Conservation (phyloP, 2,797 vertebrate genomes). For the Hapalemur alaotrensis region DNA sequence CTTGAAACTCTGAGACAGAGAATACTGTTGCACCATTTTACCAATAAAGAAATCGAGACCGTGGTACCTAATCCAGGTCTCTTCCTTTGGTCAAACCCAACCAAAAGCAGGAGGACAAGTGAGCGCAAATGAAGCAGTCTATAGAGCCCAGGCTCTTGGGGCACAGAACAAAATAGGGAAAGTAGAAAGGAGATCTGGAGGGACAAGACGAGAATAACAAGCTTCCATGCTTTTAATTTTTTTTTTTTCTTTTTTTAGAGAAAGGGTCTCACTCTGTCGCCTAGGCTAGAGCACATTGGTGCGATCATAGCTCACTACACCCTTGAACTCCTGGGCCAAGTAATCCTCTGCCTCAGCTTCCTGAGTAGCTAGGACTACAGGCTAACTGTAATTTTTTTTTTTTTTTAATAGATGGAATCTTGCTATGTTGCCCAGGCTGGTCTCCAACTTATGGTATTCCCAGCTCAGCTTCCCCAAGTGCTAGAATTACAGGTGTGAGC, state of each 20-base stretch:
- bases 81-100: not conserved
- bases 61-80: not conserved
- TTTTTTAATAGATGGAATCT: not conserved
- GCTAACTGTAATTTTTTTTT: not conserved
- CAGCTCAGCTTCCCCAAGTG: not conserved
- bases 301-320: not conserved
- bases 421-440: not conserved
- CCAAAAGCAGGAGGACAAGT: not conserved
- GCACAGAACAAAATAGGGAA: not conserved
- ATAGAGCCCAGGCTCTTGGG: accelerated
- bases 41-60: not conserved
- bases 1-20: not conserved
- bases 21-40: not conserved
- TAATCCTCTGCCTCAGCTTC: not conserved
- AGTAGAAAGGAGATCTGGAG: not conserved
- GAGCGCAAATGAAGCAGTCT: not conserved
- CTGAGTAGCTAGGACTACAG: not conserved
- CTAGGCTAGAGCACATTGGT: not conserved
- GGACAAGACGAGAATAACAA: not conserved
- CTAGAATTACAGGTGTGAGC: not conserved
- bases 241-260: not conserved
- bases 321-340: not conserved
- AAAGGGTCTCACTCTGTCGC: not conserved
- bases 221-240: not conserved
- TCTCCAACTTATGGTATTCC: not conserved